Percentiles rank a stretch among this genome's conserved stretches.
These are phyloP conservation scores for Halcyon chelicuti DNA, from an alignment of 2,797 vertebrate genomes.

Conservation along the genomic window DNA sequence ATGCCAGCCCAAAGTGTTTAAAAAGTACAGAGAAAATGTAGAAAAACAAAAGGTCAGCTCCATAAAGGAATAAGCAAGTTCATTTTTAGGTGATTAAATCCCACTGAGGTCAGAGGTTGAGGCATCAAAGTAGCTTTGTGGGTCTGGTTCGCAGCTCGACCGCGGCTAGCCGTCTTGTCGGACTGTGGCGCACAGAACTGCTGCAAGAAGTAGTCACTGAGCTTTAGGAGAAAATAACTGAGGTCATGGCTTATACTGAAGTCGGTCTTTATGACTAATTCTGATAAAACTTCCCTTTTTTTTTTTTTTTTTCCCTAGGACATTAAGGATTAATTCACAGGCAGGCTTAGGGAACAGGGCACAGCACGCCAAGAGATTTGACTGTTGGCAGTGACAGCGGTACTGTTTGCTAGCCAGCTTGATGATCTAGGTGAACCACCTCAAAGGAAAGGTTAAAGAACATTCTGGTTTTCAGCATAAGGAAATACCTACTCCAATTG, in stretches of 20 bases:
- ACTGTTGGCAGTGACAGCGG: background rate
- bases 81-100: background rate
- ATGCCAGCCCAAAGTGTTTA: background rate
- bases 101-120: background rate
- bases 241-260: background rate
- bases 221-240: slow-evolving; percentile 32
- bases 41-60: background rate
- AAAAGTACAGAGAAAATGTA: background rate
- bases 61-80: background rate
- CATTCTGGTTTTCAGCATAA: background rate
- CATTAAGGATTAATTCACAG: background rate
- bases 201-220: background rate
- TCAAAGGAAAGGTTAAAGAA: background rate
- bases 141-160: background rate
- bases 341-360: background rate
- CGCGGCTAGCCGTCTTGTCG: background rate
- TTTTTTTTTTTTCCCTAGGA: background rate
- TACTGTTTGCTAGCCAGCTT: background rate
- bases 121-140: background rate
- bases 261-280: slow-evolving; percentile 17
- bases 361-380: background rate
- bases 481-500: background rate
- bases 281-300: background rate
- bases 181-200: background rate
- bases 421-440: background rate